Percentiles rank a stretch among this genome's conserved stretches.
These are phyloP conservation scores for Drosophila tristis DNA, from an alignment of 1,140 invertebrate genomes.

Conservation along the genomic window DNA sequence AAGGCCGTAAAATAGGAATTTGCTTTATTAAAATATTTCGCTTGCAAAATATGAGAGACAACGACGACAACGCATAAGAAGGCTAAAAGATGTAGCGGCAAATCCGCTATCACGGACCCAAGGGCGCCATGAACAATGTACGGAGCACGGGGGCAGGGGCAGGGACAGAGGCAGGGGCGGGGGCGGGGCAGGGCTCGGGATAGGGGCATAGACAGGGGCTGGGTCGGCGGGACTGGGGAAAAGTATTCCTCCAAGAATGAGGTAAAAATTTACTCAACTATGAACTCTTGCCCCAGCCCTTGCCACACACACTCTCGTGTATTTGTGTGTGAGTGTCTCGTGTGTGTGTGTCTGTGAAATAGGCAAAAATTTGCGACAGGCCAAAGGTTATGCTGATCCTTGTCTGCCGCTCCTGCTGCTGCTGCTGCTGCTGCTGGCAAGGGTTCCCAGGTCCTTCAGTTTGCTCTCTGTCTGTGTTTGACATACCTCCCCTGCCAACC, in stretches of 20 bases:
- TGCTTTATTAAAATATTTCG: constrained; percentile 83
- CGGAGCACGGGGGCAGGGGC: no score
- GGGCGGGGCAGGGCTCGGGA: no score
- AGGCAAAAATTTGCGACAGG: constrained; percentile 76
- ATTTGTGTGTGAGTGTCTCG: no score
- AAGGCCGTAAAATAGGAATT: constrained; percentile 77
- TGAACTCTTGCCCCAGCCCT: constrained; percentile 48
- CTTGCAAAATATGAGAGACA: constrained; percentile 80
- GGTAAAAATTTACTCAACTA: constrained; percentile 82
- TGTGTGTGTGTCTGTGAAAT: constrained; percentile 49
- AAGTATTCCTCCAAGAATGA: constrained; percentile 49
- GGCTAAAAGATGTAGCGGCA: constrained; percentile 29
- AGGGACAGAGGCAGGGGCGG: no score
- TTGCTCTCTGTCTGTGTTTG: constrained; percentile 41
- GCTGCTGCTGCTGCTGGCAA: constrained; percentile 63
- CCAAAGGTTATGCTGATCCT: constrained; percentile 68
- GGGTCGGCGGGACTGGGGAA: neutral
- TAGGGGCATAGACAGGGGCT: no score
- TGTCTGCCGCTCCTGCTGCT: constrained; percentile 47
- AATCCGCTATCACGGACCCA: constrained; percentile 15
- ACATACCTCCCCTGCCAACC: constrained; percentile 38
- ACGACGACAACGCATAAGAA: constrained; percentile 31
- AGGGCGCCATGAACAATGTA: constrained; percentile 2
- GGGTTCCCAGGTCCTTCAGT: constrained; percentile 32
- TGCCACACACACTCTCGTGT: constrained; percentile 7